Conservation (phyloP, 1,140 invertebrate genomes). For the Eumeta japonica region DNA sequence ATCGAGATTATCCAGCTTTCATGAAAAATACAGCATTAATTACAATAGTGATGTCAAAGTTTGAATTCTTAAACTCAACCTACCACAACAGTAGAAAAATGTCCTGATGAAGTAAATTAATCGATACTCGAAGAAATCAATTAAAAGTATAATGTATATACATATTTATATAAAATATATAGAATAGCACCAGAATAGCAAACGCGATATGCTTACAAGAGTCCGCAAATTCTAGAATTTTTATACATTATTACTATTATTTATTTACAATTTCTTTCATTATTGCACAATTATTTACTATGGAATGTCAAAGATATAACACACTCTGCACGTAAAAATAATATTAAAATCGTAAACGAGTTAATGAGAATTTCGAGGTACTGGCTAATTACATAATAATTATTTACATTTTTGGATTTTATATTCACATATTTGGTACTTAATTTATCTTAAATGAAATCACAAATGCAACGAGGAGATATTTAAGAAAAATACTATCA, state of each 20-base stretch:
- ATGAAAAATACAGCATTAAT: no score
- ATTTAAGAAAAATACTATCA: neutral
- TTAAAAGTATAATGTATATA: no score
- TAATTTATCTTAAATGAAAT: slow-evolving; percentile 30
- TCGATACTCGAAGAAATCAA: no score
- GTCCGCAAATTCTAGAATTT: no score
- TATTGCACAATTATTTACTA: slow-evolving; percentile 50
- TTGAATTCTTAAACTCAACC: no score
- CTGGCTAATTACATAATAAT: slow-evolving; percentile 19
- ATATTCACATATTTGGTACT: slow-evolving; percentile 23
- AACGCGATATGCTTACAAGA: no score
- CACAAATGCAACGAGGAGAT: slow-evolving; percentile 39
- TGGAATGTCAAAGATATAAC: slow-evolving; percentile 49
- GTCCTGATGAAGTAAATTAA: no score
- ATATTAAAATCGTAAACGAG: neutral
- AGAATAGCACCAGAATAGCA: no score
- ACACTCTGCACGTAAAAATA: neutral
- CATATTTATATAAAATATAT: no score
- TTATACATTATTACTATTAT: slow-evolving; percentile 13
- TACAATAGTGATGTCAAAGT: no score
- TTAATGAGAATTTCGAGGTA: slow-evolving; percentile 35
- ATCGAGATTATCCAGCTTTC: no score
- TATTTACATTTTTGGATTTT: slow-evolving; percentile 1
- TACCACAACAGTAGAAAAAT: no score
- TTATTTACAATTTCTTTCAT: slow-evolving; percentile 32